Percentiles rank a stretch among this genome's conserved stretches.
Conservation (phyloP, 2,888 invertebrate species). For the Leucozona laternaria region DNA sequence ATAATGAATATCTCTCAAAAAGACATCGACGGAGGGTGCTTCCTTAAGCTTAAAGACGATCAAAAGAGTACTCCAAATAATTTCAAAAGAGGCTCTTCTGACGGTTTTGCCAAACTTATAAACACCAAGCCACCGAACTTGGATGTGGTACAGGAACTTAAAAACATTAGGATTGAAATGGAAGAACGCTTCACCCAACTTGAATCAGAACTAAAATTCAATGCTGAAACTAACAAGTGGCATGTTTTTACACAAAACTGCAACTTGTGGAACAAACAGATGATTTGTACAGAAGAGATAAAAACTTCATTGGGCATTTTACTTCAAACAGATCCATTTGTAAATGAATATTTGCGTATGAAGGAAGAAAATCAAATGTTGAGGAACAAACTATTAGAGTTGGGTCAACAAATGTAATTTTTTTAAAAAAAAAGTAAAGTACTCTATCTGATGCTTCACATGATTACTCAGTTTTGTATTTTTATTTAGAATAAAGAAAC, state of each 20-base stretch:
- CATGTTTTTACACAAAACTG: conserved; percentile 78
- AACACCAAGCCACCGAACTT: conserved; percentile 45
- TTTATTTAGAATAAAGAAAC: conserved; percentile 2
- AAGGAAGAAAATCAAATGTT: conserved; percentile 80
- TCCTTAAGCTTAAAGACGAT: conserved; percentile 78
- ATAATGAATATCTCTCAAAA: conserved; percentile 67
- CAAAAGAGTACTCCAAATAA: conserved; percentile 81
- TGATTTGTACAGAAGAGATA: conserved; percentile 78
- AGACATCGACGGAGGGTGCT: conserved; percentile 75
- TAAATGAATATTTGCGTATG: conserved; percentile 79
- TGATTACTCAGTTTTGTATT: not conserved
- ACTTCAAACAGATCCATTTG: conserved; percentile 80
- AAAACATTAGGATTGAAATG: conserved; percentile 78
- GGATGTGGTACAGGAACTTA: conserved; percentile 77
- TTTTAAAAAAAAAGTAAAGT: not conserved
- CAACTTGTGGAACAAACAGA: conserved; percentile 79
- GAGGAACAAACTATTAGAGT: conserved; percentile 77
- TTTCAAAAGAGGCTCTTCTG: conserved; percentile 38
- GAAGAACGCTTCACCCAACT: conserved; percentile 78
- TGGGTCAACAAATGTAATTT: conserved; percentile 62
- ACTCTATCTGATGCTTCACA: not conserved
- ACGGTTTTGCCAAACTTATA: conserved; percentile 61
- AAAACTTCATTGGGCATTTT: conserved; percentile 79
- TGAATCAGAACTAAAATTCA: conserved; percentile 80
- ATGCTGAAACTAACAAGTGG: conserved; percentile 79